Evolutionary conservation across 92 coral and sea anemone species (phyloP), one percentile per base, ranked within the genome.

Genomic region (Phenganax marumi): DNA sequence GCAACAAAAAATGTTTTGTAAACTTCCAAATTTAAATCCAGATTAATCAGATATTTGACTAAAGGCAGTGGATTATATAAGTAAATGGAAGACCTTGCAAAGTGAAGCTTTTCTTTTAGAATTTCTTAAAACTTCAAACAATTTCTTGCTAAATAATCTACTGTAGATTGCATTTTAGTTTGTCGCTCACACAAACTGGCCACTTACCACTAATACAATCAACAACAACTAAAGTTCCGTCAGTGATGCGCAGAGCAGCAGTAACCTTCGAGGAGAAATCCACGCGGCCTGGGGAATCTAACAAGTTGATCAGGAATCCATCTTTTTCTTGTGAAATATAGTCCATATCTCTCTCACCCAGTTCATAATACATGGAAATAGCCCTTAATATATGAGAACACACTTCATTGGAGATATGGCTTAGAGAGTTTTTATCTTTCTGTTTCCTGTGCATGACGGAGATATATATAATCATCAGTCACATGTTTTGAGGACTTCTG

Each of bases 181-280:
- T 76, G n/a, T 12, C 22, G 3, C 26, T 53, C 70, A 22, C 4
- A 22, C n/a, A n/a, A n/a, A n/a, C n/a, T n/a, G 7, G 51, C 54
- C 17, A 86, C 98, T 78, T 79, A 94, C 98, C 98, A 87, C 98
- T 94, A 25, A 94, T 91, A 79, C 94, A 87, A 63, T 94, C 98
- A 1, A 94, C 98, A 3, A 94, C 98, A 53, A 94, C 98, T 64
- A 94, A 87, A 26, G 98, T 97, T 73, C 98, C 98, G 87, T 94
- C 98, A 43, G 98, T 94, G 23, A 94, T 97, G 85, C 98, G 98
- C 7, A 94, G 81, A 18, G 98, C 98, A 85, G 98, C 98, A 52
- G 98, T 94, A 0, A 94, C 98, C 73, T 94, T 97, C 39, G 98
- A 94, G 22, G 98, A 94, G 88, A 94, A 94, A 84, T 94, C 98